Base-by-base conservation (phyloP, 1,140 invertebrate species). In the Euwallacea fornicatus region DNA sequence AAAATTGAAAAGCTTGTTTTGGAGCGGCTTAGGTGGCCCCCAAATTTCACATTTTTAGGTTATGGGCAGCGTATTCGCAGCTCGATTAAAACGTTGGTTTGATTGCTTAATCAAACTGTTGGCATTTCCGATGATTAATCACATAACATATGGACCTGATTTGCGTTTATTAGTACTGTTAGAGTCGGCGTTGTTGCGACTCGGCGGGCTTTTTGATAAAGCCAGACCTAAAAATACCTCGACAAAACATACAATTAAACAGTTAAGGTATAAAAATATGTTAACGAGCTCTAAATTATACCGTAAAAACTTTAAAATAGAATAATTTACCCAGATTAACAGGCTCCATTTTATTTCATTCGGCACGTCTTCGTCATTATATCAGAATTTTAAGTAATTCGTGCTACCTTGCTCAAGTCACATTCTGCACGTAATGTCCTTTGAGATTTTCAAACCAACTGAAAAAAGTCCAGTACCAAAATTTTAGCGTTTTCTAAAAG, bases 1-100 rank as follows among this genome's bases (percentile, higher is more conserved):
- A 61, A 61, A 61, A 61, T 42, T 61, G 55, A 58, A 58, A 58
- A 58, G 55, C 55, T 58, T 9, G 55, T 58, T 58, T 58, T 58
- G 55, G 15, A 11, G 33, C 7, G 10, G 33, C 21, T 16, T 43
- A 9, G 21, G 21, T 61, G 59, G 8, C 59, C 59, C 41, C 54
- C 16, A 43, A 61, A 61, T 42, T 61, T 61, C 42, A 41, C 6
- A 61, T 61, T 16, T 61, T 61, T 61, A 43, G 59, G 59, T 61
- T 61, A 61, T 61, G 59, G 59, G 21, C 10, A 42, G 21, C 59
- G n/a, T 15, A 33, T 33, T 33, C 21, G 21, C 21, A 4, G 21
- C 21, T 33, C 21, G 21, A 33, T 33, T 33, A 33, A 33, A 33
- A 33, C 21, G 21, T 33, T 33, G 21, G 21, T 33, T 33, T 33